A percentile compares a stretch with the other conserved stretches of the same genome.
Evolutionary conservation across 92 coral and sea anemone genomes (phyloP).

Genomic region (Paragorgia papillata): DNA sequence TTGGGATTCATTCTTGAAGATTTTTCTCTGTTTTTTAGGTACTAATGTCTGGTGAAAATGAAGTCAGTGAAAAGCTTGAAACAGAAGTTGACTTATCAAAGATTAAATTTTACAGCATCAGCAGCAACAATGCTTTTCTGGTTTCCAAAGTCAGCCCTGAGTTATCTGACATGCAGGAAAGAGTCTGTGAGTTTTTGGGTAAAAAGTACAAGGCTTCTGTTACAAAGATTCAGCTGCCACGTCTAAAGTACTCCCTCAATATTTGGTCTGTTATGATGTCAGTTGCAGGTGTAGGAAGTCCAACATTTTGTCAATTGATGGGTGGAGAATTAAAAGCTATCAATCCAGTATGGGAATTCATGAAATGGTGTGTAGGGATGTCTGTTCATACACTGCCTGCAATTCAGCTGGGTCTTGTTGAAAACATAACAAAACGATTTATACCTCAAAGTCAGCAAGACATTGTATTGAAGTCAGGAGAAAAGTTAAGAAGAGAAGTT

Average conservation of each 20-base stretch:
- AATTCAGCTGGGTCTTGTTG: constrained; percentile 79
- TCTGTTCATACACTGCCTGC: constrained; percentile 92
- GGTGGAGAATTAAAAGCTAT: constrained; percentile 59
- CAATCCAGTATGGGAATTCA: constrained; percentile 84
- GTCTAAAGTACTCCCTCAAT: constrained; percentile 75
- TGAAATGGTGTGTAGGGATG: constrained; percentile 74
- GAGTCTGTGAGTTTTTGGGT: constrained; percentile 67
- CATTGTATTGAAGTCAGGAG: constrained; percentile 63
- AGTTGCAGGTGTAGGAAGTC: constrained; percentile 75
- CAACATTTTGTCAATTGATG: constrained; percentile 82
- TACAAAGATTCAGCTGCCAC: constrained; percentile 68
- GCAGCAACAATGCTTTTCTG: constrained; percentile 69
- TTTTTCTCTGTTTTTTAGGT: constrained; percentile 48
- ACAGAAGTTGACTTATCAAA: constrained; percentile 64
- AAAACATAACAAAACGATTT: constrained; percentile 70
- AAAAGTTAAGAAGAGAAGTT: constrained; percentile 73
- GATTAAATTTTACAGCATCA: constrained; percentile 73
- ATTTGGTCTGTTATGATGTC: constrained; percentile 95
- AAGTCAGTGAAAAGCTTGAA: constrained; percentile 58
- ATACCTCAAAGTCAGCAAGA: constrained; percentile 71
- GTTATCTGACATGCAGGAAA: constrained; percentile 72
- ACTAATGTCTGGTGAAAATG: constrained; percentile 82
- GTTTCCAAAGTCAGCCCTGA: constrained; percentile 73
- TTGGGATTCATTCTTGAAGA: no score
- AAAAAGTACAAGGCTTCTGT: constrained; percentile 65